Base-by-base conservation (phyloP, 2,113 vertebrate genomes). In the Melanerpes aurifrons region DNA sequence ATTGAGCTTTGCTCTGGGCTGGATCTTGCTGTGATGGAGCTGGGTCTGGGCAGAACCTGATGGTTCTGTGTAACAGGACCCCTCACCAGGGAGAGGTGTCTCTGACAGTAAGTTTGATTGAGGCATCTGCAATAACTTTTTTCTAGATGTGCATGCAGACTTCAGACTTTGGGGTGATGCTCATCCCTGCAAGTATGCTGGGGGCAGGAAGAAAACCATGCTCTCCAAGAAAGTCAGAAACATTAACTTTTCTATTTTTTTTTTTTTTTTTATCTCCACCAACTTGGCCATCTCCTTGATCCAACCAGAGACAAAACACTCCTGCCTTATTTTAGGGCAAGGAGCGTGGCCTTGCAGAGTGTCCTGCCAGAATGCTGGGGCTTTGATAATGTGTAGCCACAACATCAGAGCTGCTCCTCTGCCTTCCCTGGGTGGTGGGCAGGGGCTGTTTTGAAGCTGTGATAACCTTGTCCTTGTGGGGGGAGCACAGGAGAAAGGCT, bases 21-120 rank as follows among this genome's bases (percentile, higher is more conserved):
- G 37, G 31, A n/a, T 9, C 18, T 35, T 40, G 25, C 69, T 73
- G 29, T 1, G 3, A 6, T 12, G 48, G 1, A n/a, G 18, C 7
- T 1, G 25, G 17, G 22, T 40, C 16, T 63, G n/a, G 8, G 2
- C 3, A 19, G 20, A 47, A 3, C 35, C 45, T 2, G 5, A 0
- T 0, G 10, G 18, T 50, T 70, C 53, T 57, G 35, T n/a, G 28
- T 28, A 8, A 16, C 4, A 14, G 20, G 12, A 4, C 14, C 8
- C 32, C 28, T 71, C 24, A 28, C 13, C 4, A 1, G 5, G 31
- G 28, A 24, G 12, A 5, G 4, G 1, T 0, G n/a, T 7, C 21
- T 58, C 15, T 29, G 18, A 7, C 82, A 78, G 84, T 12, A 21
- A 37, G 6, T 13, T 37, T 15, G 20, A 28, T 1, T 2, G 8